Evolutionary conservation across 2,113 vertebrate genomes (phyloP).

Genomic region (Lota lota): DNA sequence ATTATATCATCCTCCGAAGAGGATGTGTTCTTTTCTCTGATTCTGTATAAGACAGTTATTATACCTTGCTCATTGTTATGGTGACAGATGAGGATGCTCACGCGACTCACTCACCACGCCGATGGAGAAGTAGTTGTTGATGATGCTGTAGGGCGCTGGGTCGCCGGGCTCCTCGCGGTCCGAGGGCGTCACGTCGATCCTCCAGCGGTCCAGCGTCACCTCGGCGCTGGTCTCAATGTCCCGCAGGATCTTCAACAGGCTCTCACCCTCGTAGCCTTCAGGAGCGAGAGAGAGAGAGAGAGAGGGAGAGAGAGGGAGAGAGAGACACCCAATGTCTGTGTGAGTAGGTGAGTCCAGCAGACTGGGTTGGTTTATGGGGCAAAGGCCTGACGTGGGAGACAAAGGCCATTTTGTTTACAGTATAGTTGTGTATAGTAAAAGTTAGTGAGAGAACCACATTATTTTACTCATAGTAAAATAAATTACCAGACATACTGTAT

Average conservation of each 20-base stretch:
- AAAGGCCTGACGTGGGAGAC: too few species aligned
- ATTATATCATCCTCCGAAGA: too few species aligned
- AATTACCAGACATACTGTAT: too few species aligned
- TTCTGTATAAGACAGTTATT: too few species aligned
- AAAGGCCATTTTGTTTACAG: too few species aligned
- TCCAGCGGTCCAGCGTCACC: slow-evolving; percentile 93
- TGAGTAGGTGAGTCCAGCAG: too few species aligned
- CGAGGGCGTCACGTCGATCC: slow-evolving; percentile 83
- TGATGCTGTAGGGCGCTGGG: slow-evolving; percentile 92
- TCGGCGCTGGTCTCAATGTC: slow-evolving; percentile 94
- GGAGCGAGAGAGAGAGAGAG: background rate
- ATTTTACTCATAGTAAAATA: too few species aligned
- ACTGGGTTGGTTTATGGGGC: too few species aligned
- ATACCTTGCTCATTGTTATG: background rate
- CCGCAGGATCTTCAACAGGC: slow-evolving; percentile 89
- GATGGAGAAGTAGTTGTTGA: slow-evolving; percentile 97
- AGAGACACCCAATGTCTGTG: too few species aligned
- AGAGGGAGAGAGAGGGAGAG: slow-evolving; percentile 9
- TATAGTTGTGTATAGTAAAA: too few species aligned
- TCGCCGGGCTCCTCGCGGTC: slow-evolving; percentile 92
- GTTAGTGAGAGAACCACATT: too few species aligned
- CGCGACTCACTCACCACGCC: slow-evolving; percentile 69
- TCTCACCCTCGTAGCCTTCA: slow-evolving; percentile 94
- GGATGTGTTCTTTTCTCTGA: too few species aligned
- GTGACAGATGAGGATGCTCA: background rate